Evolutionary conservation across 2,113 vertebrate species (phyloP).

Genomic region (Salminus brasiliensis): DNA sequence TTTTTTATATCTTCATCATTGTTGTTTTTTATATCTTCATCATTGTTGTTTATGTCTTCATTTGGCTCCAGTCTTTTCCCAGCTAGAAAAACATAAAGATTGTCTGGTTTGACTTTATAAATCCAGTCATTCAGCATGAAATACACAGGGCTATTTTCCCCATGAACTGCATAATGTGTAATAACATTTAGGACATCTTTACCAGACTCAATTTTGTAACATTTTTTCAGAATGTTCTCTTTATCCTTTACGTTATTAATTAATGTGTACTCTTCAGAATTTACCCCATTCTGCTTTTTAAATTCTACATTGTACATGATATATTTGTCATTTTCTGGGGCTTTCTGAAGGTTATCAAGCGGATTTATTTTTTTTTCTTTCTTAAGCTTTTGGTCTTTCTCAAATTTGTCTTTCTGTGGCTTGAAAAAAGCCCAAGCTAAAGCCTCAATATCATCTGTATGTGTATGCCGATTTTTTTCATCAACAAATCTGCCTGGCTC

Average conservation of each 20-base stretch:
- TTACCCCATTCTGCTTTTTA: background rate
- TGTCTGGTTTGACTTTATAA: rapidly evolving
- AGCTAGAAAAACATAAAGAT: conserved; percentile 33
- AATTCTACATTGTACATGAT: rapidly evolving
- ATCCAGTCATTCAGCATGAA: conserved; percentile 59
- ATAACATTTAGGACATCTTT: conserved; percentile 32
- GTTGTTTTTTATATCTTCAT: rapidly evolving
- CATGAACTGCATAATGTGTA: conserved; percentile 14
- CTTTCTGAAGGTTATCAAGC: too few species aligned
- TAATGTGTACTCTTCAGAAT: background rate
- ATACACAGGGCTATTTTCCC: background rate
- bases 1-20: too few species aligned
- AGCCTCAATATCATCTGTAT: conserved; percentile 25
- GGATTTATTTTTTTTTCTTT: rapidly evolving
- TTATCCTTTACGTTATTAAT: too few species aligned
- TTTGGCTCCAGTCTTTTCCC: conserved; percentile 43
- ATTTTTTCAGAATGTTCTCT: conserved; percentile 4
- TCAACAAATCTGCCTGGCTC: conserved; percentile 2
- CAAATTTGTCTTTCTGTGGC: background rate
- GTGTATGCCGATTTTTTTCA: rapidly evolving
- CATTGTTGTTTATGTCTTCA: too few species aligned
- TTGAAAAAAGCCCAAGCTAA: conserved; percentile 54
- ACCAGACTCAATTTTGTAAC: conserved; percentile 43
- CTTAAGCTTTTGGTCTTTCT: background rate
- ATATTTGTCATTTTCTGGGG: rapidly evolving